Conservation (phyloP, 1,140 invertebrate species). For the Drosophila truncata region DNA sequence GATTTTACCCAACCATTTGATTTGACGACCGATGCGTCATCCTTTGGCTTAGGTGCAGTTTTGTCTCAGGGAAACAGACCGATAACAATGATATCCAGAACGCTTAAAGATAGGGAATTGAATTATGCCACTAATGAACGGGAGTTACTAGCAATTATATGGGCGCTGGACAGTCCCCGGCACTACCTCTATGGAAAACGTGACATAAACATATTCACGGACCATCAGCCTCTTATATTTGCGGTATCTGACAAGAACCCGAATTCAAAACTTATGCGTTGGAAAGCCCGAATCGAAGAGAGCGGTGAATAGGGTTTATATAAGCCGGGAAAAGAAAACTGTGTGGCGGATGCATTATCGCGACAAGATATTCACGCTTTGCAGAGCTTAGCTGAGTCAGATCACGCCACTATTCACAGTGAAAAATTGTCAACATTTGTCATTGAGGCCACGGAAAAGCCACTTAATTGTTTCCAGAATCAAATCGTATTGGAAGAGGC, state of each 20-base stretch:
- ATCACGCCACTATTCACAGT: background rate
- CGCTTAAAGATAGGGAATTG: background rate
- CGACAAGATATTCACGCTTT: background rate
- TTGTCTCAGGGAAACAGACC: conserved; percentile 1
- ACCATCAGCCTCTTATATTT: conserved; percentile 1
- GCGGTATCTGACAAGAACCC: conserved; percentile 14
- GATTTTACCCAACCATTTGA: background rate
- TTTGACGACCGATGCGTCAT: background rate
- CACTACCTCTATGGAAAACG: background rate
- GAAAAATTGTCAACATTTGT: background rate
- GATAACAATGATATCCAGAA: background rate
- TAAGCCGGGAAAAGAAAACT: conserved; percentile 70
- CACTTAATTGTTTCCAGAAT: background rate
- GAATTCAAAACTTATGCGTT: conserved; percentile 15
- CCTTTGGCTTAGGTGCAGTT: background rate
- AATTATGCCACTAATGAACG: background rate
- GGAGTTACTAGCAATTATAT: background rate
- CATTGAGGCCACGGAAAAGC: background rate
- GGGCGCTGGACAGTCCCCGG: background rate
- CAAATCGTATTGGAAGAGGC: background rate
- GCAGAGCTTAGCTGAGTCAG: background rate
- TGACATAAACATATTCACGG: conserved; percentile 21
- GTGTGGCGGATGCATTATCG: conserved; percentile 68
- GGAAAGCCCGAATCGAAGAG: conserved; percentile 6
- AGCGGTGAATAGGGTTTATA: background rate